Percentiles rank a stretch among this genome's conserved stretches.
Conservation (phyloP, 2,888 invertebrate species). For the Smittia sp. region DNA sequence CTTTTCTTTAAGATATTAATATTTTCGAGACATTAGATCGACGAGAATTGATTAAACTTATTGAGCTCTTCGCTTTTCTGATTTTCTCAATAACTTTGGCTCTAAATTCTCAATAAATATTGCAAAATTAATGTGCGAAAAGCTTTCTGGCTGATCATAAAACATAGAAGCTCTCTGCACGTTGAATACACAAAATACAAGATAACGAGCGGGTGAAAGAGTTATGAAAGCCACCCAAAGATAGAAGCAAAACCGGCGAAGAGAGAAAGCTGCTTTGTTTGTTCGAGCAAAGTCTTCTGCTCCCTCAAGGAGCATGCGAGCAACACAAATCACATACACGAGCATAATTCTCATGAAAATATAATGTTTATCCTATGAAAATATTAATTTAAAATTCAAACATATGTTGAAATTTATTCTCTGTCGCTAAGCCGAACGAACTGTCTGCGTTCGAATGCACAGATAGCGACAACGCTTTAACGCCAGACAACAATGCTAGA, state of each 20-base stretch:
- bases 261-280: not conserved
- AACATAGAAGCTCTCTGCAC: not conserved
- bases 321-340: not conserved
- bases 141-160: not conserved
- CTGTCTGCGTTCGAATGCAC: not conserved
- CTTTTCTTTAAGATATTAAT: too few relatives aligned
- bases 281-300: not conserved
- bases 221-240: not conserved
- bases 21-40: too few relatives aligned
- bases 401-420: slow-evolving; percentile 39
- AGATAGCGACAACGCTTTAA: not conserved
- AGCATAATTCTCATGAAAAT: slow-evolving; percentile 15
- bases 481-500: not conserved
- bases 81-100: not conserved
- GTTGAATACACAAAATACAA: not conserved
- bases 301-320: not conserved
- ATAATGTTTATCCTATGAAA: slow-evolving; percentile 40
- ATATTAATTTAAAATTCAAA: slow-evolving; percentile 41
- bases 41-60: too few relatives aligned
- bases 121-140: slow-evolving; percentile 1
- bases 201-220: not conserved
- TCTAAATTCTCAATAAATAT: not conserved
- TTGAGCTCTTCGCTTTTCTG: too few relatives aligned
- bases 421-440: not conserved
- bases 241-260: not conserved